Base-by-base conservation (phyloP, 1,140 invertebrate species). In the Tetraneura akinire region DNA sequence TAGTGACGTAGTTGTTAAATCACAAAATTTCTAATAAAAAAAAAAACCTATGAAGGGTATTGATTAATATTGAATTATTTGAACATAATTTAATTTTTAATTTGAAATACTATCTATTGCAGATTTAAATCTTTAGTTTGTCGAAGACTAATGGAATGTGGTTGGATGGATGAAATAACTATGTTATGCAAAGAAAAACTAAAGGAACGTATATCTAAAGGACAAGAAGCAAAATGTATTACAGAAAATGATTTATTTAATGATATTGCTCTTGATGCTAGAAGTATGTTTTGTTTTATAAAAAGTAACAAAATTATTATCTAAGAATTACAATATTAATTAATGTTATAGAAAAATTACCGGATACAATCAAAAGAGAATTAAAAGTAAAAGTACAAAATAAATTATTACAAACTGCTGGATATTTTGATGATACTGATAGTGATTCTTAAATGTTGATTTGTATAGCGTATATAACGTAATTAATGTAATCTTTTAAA, bases 321-420 rank as follows among this genome's bases (percentile, higher is more conserved):
- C 32, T 16, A 11, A n/a, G 13, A 47, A 68, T 53, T 10, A 21
- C 1, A 18, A 26, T 2, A 70, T 1, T 1, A 1, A 53, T 21
- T 42, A 37, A 1, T 45, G 3, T 76, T 76, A 23, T 26, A 78
- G 74, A 16, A 18, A 78, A 45, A 21, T 78, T 78, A 78, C 74
- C 74, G 23, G 74, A 78, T 16, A 78, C 74, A 45, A 78, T 78
- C 3, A 78, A 78, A 29, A 78, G 74, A 78, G 74, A 78, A 60
- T 47, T 78, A 60, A 78, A 78, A 60, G 74, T 78, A 13, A 78
- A 60, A 60, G 74, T 78, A 47, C 74, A 78, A 60, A 78, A 78
- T 78, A 55, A 62, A 45, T 62, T 78, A 51, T 10, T 78, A 29
- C 74, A 78, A 62, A 29, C 74, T 26, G 74, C 74, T n/a, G 74